Conservation (phyloP, 1,140 invertebrate genomes). For the Matsumurasca onukii region DNA sequence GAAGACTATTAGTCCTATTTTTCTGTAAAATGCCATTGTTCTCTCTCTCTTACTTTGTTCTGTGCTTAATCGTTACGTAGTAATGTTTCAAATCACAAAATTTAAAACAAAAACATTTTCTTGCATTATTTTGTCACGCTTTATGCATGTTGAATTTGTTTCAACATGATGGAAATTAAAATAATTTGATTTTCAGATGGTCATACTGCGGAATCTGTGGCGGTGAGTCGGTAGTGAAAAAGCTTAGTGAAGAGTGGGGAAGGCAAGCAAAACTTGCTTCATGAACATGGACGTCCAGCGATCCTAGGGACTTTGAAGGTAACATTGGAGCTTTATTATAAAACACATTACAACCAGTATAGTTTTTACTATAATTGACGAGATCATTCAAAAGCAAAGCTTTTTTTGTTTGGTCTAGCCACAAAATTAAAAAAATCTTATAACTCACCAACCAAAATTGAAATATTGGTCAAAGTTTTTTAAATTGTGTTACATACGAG, state of each 20-base stretch:
- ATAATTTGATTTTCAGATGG: constrained; percentile 23
- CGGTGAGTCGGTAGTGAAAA: constrained; percentile 32
- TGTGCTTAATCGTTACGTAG: no score
- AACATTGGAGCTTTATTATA: neutral
- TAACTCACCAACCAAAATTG: neutral
- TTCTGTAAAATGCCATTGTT: no score
- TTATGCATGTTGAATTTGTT: no score
- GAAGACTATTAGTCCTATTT: no score
- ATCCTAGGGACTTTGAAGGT: constrained; percentile 35
- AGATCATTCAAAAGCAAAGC: neutral
- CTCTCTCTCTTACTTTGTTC: no score
- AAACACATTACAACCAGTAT: neutral
- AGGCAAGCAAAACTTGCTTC: constrained; percentile 31
- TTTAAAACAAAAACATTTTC: no score
- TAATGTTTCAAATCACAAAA: no score
- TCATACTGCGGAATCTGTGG: constrained; percentile 29
- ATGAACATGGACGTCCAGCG: constrained; percentile 32
- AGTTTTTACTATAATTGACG: neutral
- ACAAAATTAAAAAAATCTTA: neutral
- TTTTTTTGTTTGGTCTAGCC: neutral
- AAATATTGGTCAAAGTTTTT: neutral
- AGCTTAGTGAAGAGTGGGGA: constrained; percentile 32
- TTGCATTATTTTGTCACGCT: no score
- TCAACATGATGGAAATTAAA: no score
- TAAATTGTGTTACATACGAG: no score